Conservation (phyloP, 2,113 vertebrate species). For the Myrmecophaga tridactyla region DNA sequence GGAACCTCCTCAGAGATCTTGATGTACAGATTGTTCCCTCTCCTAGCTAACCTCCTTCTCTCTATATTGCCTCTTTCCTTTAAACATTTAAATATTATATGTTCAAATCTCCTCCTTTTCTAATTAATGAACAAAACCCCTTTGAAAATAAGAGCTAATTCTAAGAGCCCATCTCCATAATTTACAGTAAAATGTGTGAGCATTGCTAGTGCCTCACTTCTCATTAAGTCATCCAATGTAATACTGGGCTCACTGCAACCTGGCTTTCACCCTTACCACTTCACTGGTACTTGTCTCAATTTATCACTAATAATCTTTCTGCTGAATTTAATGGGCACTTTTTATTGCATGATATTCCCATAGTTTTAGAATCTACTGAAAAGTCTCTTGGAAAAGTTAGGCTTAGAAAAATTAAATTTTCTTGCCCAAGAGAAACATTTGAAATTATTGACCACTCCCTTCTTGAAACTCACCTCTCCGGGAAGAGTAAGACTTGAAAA, state of each 20-base stretch:
- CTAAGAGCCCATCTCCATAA: background rate
- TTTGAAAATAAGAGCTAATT: background rate
- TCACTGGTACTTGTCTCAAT: background rate
- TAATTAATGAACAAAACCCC: background rate
- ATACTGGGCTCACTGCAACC: background rate
- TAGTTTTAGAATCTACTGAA: background rate
- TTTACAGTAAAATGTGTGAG: background rate
- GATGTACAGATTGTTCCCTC: background rate
- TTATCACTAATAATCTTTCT: background rate
- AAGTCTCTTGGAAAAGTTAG: background rate
- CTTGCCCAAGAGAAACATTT: background rate
- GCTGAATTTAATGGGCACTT: background rate
- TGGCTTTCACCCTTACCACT: background rate
- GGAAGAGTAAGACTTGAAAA: background rate
- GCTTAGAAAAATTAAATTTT: background rate
- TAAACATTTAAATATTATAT: background rate
- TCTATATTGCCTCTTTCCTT: background rate
- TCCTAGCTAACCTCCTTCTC: background rate
- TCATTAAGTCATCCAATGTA: background rate
- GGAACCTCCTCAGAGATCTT: background rate
- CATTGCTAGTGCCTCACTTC: background rate
- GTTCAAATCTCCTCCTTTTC: background rate
- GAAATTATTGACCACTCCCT: background rate
- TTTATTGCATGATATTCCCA: background rate
- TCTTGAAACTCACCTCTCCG: background rate